phyloP scores from a whole-genome alignment of 1,140 invertebrate genomes.

The Ceratina calcarata region DNA sequence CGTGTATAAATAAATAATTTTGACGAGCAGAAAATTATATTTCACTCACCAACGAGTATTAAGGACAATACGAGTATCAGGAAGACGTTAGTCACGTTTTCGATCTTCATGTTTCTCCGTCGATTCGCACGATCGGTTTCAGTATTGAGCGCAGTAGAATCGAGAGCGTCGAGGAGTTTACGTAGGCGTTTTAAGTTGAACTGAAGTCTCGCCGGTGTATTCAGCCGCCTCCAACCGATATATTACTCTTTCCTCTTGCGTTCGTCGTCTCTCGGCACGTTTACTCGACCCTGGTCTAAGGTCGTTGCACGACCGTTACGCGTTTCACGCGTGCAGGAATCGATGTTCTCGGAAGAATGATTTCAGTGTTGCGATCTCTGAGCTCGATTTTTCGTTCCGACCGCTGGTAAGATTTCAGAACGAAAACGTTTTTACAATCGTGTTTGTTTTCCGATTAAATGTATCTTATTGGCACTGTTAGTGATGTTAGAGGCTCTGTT shows the following conservation, averaged over 20 bases:
- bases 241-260: constrained; percentile 61
- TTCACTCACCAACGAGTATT: constrained; percentile 27
- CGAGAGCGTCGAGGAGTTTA: background rate
- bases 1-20: too few species aligned
- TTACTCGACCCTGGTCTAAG: constrained; percentile 30
- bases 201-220: constrained; percentile 44
- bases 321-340: background rate
- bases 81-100: background rate
- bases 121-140: background rate
- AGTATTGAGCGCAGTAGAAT: background rate
- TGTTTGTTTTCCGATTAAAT: background rate
- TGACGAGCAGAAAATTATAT: background rate
- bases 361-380: constrained; percentile 39
- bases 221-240: constrained; percentile 34
- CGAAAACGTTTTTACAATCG: background rate
- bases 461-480: background rate
- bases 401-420: background rate
- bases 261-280: constrained; percentile 37
- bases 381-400: background rate
- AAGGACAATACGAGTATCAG: background rate
- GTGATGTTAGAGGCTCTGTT: background rate
- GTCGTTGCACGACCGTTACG: constrained; percentile 19
- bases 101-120: background rate
- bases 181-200: constrained; percentile 47
- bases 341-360: constrained; percentile 33